phyloP scores from a whole-genome alignment of 2,113 vertebrate genomes.

The Dasypus novemcinctus region DNA sequence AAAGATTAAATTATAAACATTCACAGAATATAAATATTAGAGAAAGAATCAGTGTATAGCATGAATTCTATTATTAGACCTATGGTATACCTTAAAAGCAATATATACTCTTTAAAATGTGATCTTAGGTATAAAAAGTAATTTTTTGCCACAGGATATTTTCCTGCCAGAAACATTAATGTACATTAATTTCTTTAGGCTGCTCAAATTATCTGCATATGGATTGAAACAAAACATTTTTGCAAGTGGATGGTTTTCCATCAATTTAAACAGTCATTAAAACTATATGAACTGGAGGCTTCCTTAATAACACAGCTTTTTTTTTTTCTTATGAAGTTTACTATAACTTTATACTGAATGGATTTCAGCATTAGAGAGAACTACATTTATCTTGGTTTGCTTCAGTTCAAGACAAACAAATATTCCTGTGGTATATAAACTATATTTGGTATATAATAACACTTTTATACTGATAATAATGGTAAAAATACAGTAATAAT shows the following conservation, averaged over 20 bases:
- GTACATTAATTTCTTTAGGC: neutral
- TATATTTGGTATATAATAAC: neutral
- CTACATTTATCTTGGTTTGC: neutral
- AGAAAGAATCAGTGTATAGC: neutral
- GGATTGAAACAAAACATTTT: neutral
- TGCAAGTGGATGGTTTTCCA: neutral
- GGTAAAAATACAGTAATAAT: neutral
- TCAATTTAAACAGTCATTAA: neutral
- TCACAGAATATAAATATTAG: neutral
- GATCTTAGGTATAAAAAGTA: neutral
- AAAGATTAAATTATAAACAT: neutral
- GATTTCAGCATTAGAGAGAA: neutral
- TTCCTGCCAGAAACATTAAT: neutral
- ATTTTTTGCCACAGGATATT: neutral
- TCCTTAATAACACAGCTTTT: constrained; percentile 5
- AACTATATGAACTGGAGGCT: neutral
- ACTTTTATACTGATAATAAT: neutral
- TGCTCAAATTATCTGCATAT: neutral
- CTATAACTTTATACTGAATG: neutral
- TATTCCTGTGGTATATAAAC: neutral
- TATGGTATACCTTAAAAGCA: constrained; percentile 17
- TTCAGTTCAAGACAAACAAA: neutral
- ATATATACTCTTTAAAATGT: neutral
- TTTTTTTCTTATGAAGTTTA: neutral
- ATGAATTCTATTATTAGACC: neutral